Percentiles rank a stretch among this genome's conserved stretches.
Conservation (phyloP, 2,888 invertebrate genomes). For the Zhengitettix transpicula region DNA sequence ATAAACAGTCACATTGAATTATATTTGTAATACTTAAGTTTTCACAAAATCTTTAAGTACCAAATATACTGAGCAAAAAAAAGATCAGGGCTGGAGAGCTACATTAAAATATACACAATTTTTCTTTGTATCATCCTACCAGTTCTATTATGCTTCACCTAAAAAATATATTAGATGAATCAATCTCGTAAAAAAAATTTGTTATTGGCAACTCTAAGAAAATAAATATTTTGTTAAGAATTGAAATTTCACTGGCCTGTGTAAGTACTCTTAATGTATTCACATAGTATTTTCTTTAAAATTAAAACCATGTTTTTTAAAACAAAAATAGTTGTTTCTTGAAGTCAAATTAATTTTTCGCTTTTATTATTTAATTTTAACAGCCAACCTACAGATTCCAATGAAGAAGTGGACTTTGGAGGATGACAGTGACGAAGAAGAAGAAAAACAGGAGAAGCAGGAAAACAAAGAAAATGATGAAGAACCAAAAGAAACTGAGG, state of each 20-base stretch:
- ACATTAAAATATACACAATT: background rate
- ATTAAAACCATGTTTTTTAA: too few species aligned
- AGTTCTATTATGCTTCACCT: too few species aligned
- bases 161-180: too few species aligned
- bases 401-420: slow-evolving; percentile 88
- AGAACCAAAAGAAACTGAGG: slow-evolving; percentile 30
- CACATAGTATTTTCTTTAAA: too few species aligned
- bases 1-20: background rate
- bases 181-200: too few species aligned
- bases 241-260: too few species aligned
- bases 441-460: slow-evolving; percentile 24
- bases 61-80: background rate
- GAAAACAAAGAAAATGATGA: slow-evolving; percentile 20
- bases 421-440: slow-evolving; percentile 90
- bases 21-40: background rate
- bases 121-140: background rate
- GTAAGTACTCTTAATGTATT: too few species aligned
- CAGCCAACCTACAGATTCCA: slow-evolving; percentile 39
- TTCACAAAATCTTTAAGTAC: background rate
- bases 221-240: too few species aligned
- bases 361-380: slow-evolving; percentile 9
- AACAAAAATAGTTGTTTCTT: background rate
- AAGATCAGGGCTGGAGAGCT: background rate
- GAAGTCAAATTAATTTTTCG: background rate
- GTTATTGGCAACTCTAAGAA: too few species aligned